A percentile compares a stretch with the other conserved stretches of the same genome.
These are phyloP conservation scores for Aproaerema taeniolella DNA, from an alignment of 2,888 invertebrate species.

Conservation along the genomic window DNA sequence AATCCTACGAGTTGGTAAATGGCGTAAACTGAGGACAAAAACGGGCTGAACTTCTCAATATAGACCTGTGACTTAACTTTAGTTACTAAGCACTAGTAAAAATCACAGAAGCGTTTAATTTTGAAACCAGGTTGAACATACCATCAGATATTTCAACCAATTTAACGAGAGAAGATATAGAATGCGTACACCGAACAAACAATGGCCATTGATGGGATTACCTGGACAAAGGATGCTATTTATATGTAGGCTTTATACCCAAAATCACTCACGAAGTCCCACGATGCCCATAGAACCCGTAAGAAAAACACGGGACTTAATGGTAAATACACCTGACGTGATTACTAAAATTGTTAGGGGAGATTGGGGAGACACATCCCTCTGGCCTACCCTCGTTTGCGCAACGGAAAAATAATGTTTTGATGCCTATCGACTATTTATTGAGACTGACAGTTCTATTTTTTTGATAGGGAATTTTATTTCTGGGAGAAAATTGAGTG, in stretches of 20 bases:
- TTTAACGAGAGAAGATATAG: slow-evolving; percentile 17
- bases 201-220: slow-evolving; percentile 53
- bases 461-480: slow-evolving; percentile 16
- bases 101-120: no score
- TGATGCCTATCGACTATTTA: slow-evolving; percentile 51
- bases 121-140: no score
- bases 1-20: no score
- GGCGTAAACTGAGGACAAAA: no score
- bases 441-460: slow-evolving; percentile 47
- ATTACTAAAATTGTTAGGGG: slow-evolving; percentile 59
- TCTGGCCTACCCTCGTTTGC: slow-evolving; percentile 39
- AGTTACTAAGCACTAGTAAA: no score
- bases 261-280: slow-evolving; percentile 8
- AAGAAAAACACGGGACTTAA: slow-evolving; percentile 9
- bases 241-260: slow-evolving; percentile 56
- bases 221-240: slow-evolving; percentile 61
- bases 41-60: no score
- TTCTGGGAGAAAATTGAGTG: slow-evolving; percentile 14
- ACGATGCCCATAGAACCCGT: not conserved
- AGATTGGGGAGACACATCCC: slow-evolving; percentile 24
- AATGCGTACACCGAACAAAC: slow-evolving; percentile 30
- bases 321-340: slow-evolving; percentile 46
- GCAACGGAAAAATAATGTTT: slow-evolving; percentile 47
- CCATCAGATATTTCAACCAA: slow-evolving; percentile 12
- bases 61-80: no score